Base-by-base conservation (phyloP, 2,888 invertebrate species). In the Cerceris rybyensis region DNA sequence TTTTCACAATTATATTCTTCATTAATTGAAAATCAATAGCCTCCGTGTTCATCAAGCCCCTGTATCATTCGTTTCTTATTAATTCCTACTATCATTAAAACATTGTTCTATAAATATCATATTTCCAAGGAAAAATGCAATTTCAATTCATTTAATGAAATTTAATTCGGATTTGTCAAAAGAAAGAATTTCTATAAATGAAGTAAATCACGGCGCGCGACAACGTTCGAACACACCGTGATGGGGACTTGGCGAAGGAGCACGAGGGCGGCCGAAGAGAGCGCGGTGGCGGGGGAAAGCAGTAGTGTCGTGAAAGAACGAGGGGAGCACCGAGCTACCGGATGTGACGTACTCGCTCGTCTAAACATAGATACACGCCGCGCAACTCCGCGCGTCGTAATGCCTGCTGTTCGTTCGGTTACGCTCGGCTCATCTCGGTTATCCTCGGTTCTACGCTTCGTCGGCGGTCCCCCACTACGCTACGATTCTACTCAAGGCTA, bases 291-390 rank as follows among this genome's bases (percentile, higher is more conserved):
- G 52, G 14, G 14, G 14, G 52, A 52, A n/a, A 7, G 14, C 1
- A n/a, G 52, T 7, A 52, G 14, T 46, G 50, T 7, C 55, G 55
- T 7, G 13, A 7, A 17, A 17, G 17, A 7, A 13, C 55, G 55
- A 55, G 55, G 17, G 28, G 28, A n/a, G 7, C n/a, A 52, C 9
- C 52, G 52, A 17, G 72, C 84, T 84, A 88, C 89, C 90, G 90
- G 90, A 90, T 88, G 88, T 90, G 90, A 90, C 90, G 90, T 87
- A 78, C 82, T 74, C 78, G 76, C 54, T 80, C 83, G 83, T 88
- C 90, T 90, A 90, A 90, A 90, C 89, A 90, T 90, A 90, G 89
- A 90, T 85, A 72, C 82, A 66, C 83, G 77, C 76, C 84, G 83
- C 80, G 81, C 83, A 83, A 81, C 83, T 83, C 75, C 67, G 79